Conservation (phyloP, 2,113 vertebrate genomes). For the Grallaria varia region DNA sequence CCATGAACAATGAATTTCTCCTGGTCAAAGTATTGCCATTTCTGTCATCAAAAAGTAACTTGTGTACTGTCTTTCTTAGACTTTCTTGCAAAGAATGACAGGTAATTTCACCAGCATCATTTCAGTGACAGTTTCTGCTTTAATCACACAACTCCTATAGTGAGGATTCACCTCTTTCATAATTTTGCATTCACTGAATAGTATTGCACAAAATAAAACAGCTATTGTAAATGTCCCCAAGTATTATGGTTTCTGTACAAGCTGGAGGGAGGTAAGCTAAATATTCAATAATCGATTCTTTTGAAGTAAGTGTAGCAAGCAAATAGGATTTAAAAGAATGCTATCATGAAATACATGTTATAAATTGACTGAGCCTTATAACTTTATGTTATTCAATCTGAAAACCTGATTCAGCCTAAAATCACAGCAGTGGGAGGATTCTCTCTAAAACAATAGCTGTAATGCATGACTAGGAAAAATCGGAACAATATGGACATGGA, state of each 20-base stretch:
- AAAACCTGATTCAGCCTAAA: neutral
- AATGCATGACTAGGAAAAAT: neutral
- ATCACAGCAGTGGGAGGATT: neutral
- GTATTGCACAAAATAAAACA: neutral
- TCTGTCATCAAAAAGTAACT: slow-evolving; percentile 39
- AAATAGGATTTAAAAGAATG: neutral
- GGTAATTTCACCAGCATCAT: slow-evolving; percentile 34
- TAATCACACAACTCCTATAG: neutral
- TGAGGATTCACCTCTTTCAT: slow-evolving; percentile 37
- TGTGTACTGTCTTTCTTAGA: neutral
- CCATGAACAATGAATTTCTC: neutral
- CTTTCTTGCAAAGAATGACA: slow-evolving; percentile 32
- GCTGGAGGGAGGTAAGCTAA: neutral
- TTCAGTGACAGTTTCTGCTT: slow-evolving; percentile 27
- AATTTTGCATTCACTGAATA: neutral
- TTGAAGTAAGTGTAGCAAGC: neutral
- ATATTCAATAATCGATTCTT: slow-evolving; percentile 1
- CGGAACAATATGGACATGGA: neutral
- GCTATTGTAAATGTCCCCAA: neutral
- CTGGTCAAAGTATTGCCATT: slow-evolving; percentile 21
- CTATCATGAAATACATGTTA: neutral
- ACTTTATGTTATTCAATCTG: neutral
- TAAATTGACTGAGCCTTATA: neutral
- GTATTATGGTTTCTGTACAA: neutral
- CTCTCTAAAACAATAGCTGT: neutral